Evolutionary conservation across 2,797 vertebrate species (phyloP).

Genomic region (Danio aesculapii): DNA sequence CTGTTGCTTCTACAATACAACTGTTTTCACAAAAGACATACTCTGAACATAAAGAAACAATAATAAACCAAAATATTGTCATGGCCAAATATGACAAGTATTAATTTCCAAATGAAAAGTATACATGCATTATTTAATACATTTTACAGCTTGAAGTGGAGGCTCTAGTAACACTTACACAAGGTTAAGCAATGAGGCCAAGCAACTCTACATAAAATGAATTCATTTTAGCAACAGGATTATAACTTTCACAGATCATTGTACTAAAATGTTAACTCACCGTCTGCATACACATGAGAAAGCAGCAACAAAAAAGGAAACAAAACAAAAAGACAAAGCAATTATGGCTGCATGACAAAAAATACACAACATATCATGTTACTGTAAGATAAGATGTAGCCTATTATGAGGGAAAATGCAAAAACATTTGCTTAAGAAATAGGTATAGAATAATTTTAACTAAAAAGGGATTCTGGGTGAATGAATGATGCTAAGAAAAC

Average conservation of each 20-base stretch:
- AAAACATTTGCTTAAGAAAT: conserved; percentile 5
- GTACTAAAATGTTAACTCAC: conserved; percentile 91
- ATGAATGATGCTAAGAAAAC: conserved; percentile 30
- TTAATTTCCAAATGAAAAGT: neutral
- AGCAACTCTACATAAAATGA: conserved; percentile 12
- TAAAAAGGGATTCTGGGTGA: conserved; percentile 12
- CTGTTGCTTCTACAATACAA: neutral
- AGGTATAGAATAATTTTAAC: neutral
- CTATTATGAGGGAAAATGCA: conserved; percentile 44
- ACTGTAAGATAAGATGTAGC: conserved; percentile 63
- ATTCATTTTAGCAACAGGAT: conserved; percentile 79
- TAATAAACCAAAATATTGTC: neutral
- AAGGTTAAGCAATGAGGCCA: conserved; percentile 11
- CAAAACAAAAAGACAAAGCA: conserved; percentile 81
- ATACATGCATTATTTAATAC: neutral
- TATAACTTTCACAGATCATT: conserved; percentile 78
- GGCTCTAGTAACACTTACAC: conserved; percentile 26
- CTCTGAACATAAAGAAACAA: too few relatives aligned
- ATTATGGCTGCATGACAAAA: conserved; percentile 82
- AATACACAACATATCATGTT: conserved; percentile 68
- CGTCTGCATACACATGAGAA: conserved; percentile 99
- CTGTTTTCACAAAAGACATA: neutral
- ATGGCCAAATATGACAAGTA: neutral
- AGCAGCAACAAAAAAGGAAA: conserved; percentile 88
- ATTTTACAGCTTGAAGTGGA: neutral